These are phyloP conservation scores for Lottia scabra DNA, from an alignment of 2,888 invertebrate species.

Conservation along the genomic window DNA sequence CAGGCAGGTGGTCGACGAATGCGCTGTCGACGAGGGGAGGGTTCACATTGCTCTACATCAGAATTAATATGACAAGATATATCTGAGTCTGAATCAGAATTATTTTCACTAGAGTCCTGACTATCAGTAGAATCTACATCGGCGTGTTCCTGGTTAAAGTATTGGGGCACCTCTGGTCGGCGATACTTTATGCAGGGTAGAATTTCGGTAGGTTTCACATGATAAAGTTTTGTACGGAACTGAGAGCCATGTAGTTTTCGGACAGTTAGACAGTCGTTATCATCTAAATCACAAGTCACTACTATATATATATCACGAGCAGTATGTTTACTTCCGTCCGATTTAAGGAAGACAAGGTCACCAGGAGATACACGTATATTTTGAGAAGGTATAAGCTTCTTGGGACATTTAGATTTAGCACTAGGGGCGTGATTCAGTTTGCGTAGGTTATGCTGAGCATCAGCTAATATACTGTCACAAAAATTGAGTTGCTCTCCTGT, in stretches of 20 bases:
- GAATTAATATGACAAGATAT: no score
- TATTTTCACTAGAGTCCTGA: no score
- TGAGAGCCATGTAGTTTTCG: not conserved
- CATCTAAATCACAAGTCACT: not conserved
- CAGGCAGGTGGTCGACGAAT: not conserved
- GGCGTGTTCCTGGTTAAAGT: no score
- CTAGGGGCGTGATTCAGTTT: not conserved
- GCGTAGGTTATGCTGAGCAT: not conserved
- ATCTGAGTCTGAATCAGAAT: no score
- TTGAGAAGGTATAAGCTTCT: not conserved
- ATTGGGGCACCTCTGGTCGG: no score
- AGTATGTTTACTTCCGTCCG: not conserved
- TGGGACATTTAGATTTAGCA: not conserved
- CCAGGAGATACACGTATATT: not conserved
- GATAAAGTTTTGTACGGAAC: not conserved
- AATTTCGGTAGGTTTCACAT: not conserved
- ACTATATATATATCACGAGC: not conserved
- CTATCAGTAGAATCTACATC: no score
- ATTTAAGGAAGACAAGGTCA: not conserved
- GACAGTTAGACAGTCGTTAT: not conserved
- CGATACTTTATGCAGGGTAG: no score
- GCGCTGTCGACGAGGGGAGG: not conserved
- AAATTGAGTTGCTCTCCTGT: not conserved
- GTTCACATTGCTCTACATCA: no score
- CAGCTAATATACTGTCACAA: not conserved